Conservation (phyloP, 2,797 vertebrate genomes). For the Melanogrammus aeglefinus region DNA sequence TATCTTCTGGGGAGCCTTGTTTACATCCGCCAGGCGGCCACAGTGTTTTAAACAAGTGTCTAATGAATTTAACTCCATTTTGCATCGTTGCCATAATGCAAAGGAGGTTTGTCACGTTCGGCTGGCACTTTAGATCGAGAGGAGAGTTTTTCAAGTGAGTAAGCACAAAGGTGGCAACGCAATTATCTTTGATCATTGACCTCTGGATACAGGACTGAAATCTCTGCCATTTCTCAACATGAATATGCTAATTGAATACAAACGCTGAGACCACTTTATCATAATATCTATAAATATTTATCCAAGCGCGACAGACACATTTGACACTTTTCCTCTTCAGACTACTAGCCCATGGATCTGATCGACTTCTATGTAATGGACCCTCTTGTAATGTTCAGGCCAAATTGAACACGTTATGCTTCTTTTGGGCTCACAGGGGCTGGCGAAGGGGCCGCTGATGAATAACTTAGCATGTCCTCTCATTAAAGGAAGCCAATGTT, state of each 20-base stretch:
- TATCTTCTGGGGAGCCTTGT: not conserved
- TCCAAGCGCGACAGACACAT: constrained; percentile 29
- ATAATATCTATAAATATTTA: constrained; percentile 54
- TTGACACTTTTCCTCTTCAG: constrained; percentile 29
- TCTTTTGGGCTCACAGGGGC: constrained; percentile 43
- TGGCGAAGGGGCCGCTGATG: constrained; percentile 45
- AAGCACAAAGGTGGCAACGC: not conserved
- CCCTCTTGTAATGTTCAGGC: constrained; percentile 42
- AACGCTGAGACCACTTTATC: constrained; percentile 34
- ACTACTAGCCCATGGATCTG: constrained; percentile 37
- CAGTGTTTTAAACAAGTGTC: not conserved
- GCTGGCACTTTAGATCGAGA: not conserved
- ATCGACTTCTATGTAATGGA: constrained; percentile 53
- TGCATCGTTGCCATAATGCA: constrained; percentile 1
- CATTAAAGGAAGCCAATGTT: constrained; percentile 56
- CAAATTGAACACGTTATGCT: constrained; percentile 46
- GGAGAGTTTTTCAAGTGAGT: not conserved
- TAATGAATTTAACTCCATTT: not conserved
- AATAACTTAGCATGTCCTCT: constrained; percentile 61
- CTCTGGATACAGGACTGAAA: not conserved
- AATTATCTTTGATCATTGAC: constrained; percentile 19
- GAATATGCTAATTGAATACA: constrained; percentile 45
- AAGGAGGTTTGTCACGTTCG: not conserved
- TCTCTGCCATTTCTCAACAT: constrained; percentile 8
- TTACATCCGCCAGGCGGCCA: not conserved